Conservation (phyloP, 2,113 vertebrate species). For the Alexandromys fortis region DNA sequence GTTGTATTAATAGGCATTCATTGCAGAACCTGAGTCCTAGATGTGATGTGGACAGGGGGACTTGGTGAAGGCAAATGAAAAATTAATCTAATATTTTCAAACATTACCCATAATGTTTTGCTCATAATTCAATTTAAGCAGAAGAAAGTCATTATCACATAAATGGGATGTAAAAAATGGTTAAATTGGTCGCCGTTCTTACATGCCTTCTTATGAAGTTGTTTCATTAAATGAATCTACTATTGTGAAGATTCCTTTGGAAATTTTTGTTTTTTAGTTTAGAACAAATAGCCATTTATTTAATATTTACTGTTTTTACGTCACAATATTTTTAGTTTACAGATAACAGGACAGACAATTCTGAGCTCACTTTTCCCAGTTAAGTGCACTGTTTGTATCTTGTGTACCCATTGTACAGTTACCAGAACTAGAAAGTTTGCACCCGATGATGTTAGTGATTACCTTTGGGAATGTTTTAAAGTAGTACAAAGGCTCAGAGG, state of each 20-base stretch:
- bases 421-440: not conserved
- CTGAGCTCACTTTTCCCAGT: not conserved
- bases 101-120: not conserved
- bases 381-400: not conserved
- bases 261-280: not conserved
- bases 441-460: not conserved
- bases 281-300: not conserved
- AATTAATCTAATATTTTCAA: not conserved
- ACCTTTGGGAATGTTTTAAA: not conserved
- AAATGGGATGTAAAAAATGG: not conserved
- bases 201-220: not conserved
- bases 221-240: not conserved
- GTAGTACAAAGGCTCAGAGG: not conserved
- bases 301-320: not conserved
- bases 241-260: not conserved
- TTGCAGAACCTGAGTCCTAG: not conserved
- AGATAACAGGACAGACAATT: conserved; percentile 10
- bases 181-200: not conserved
- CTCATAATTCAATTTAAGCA: not conserved
- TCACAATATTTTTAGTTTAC: conserved; percentile 42
- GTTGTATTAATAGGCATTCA: not conserved
- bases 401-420: not conserved
- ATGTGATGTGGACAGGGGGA: not conserved
- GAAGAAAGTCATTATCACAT: not conserved
- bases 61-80: not conserved